Percentiles rank a stretch among this genome's conserved stretches.
These are phyloP conservation scores for Mastacembelus armatus DNA, from an alignment of 2,797 vertebrate species.

Conservation along the genomic window DNA sequence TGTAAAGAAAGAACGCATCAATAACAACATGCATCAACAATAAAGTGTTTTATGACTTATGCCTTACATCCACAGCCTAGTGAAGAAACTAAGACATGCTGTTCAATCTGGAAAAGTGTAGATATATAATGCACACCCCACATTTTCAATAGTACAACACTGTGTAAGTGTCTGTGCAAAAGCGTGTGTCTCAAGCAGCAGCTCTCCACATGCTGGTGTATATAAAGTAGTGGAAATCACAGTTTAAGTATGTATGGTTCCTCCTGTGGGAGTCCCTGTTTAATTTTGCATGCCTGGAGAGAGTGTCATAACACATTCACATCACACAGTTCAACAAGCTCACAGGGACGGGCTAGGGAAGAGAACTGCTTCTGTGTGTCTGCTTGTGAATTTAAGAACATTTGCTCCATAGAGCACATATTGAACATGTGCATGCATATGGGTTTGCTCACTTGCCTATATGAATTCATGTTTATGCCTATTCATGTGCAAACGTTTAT, in stretches of 20 bases:
- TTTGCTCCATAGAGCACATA: conserved; percentile 23
- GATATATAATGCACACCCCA: conserved; percentile 44
- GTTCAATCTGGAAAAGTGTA: conserved; percentile 1
- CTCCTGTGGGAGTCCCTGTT: conserved; percentile 75
- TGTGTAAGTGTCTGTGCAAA: conserved; percentile 10
- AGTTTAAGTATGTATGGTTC: conserved; percentile 74
- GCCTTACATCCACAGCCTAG: not conserved
- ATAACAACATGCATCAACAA: too few relatives aligned
- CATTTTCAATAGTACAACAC: conserved; percentile 24
- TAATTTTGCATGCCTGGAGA: conserved; percentile 81
- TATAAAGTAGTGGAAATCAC: conserved; percentile 69
- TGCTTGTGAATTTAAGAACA: conserved; percentile 31
- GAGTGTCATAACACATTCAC: conserved; percentile 79
- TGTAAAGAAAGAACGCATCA: not conserved
- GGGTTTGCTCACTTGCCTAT: too few relatives aligned
- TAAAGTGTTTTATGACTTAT: too few relatives aligned
- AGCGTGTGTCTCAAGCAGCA: conserved; percentile 22
- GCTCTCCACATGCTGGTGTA: conserved; percentile 28
- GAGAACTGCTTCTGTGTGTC: conserved; percentile 31
- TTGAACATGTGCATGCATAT: conserved; percentile 20
- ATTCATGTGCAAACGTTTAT: conserved; percentile 14
- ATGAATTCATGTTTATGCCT: conserved; percentile 10
- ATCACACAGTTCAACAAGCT: conserved; percentile 77
- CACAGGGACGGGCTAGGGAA: conserved; percentile 53
- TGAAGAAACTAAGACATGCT: conserved; percentile 15